Evolutionary conservation across 30 jellyfish, hydroid and myxozoan genomes (phyloP).

Genomic region (Phacellophora camtschatica): DNA sequence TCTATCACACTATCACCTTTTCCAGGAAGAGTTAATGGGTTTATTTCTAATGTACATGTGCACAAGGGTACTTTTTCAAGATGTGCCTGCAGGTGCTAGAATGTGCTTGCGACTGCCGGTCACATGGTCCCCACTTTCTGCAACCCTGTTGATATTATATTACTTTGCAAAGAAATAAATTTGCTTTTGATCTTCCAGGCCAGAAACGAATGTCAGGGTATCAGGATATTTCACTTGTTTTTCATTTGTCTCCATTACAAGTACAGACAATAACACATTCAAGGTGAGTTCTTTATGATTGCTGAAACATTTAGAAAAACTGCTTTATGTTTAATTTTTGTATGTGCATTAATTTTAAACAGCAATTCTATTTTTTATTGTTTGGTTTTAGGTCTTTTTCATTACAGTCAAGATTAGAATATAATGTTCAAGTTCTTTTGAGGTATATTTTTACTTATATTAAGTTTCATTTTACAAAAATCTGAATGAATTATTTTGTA

Average conservation of each 20-base stretch:
- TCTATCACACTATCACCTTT: no score
- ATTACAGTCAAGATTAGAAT: conserved; percentile 72
- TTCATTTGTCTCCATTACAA: conserved; percentile 86
- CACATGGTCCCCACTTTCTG: no score
- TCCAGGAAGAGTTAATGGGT: no score
- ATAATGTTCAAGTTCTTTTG: conserved; percentile 83
- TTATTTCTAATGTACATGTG: no score
- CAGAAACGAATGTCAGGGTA: conserved; percentile 79
- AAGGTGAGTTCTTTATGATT: conserved; percentile 35
- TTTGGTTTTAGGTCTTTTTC: conserved; percentile 62
- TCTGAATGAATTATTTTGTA: neutral
- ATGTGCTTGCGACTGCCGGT: no score
- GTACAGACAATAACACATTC: conserved; percentile 87
- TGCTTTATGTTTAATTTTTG: neutral
- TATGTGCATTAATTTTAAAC: no score
- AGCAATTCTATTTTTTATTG: neutral
- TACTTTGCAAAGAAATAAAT: neutral
- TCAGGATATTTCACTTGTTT: conserved; percentile 73
- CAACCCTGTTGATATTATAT: no score
- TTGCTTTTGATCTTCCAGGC: conserved; percentile 14
- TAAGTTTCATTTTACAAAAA: neutral
- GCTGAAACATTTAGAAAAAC: neutral
- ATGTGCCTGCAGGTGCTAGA: no score
- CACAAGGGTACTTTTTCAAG: no score
- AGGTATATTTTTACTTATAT: conserved; percentile 52